Evolutionary conservation across 2,888 invertebrate species (phyloP), one percentile per base, ranked within the genome.

Genomic region (Volucella inflata): DNA sequence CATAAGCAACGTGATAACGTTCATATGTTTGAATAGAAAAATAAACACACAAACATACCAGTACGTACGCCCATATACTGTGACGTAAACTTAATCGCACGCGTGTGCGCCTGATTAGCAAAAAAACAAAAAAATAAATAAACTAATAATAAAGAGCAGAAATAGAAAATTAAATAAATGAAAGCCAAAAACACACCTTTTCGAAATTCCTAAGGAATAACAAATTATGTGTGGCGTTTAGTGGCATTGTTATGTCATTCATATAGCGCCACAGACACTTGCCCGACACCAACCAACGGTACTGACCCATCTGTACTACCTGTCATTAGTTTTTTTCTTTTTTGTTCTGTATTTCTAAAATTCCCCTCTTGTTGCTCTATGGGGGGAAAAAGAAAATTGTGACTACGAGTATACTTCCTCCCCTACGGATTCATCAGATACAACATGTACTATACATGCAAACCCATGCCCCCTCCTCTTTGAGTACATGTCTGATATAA

Each of bases 221-320:
- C 68, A 62, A 53, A 62, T 62, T 70, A 62, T 77, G 60, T 30
- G 30, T 77, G 68, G 60, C 76, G 76, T 77, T 77, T 60, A 60
- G 68, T 77, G 51, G 60, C 53, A 46, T 16, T 75, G 71, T 78
- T 70, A 78, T 78, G 78, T 72, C 71, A 77, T 71, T 72, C 67
- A 67, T 67, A 30, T 30, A 65, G 67, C 71, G 40, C 50, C 77
- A 82, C 77, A 42, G 44, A 70, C 30, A 77, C 60, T 42, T 14
- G 14, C 50, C 42, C 51, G 12, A 11, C n/a, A n/a, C n/a, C 0
- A 42, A 36, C 50, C 51, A 44, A 16, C 14, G 36, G 21, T 40
- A 50, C 50, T 50, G 40, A 17, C 11, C 50, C 60, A 21, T 36
- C 50, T 16, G 42, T 8, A 21, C 10, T 14, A 38, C 2, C 21